Evolutionary conservation across 2,797 vertebrate species (phyloP), one percentile per base, ranked within the genome.

Genomic region (Pangasius macronema): DNA sequence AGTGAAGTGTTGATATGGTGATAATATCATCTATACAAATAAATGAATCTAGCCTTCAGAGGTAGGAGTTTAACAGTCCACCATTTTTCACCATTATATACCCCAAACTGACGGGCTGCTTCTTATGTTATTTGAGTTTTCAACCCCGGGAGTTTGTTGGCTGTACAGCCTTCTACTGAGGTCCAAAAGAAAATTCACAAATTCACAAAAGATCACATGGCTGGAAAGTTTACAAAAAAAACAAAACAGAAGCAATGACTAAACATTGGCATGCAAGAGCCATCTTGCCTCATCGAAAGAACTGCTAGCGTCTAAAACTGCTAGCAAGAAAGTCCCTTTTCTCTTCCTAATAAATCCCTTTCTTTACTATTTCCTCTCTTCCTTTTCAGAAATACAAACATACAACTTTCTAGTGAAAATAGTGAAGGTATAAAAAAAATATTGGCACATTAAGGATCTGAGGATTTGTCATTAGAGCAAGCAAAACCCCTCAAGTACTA

Each of bases 1-100:
- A 80, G 90, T 91, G 93, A 95, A 93, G 92, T 89, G 93, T 93
- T 93, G 92, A 93, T 93, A 94, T 92, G 89, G 91, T 92, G 92
- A 94, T 92, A 91, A 93, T 91, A 68, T 77, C 55, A 86, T 86
- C 91, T 91, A 89, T 90, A 91, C 91, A 93, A 94, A 94, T 20
- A 20, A 3, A 13, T 46, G 2, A 16, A 65, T 46, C 39, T 6
- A n/a, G 27, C 14, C 24, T 65, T 65, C 8, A 49, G 24, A 82
- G 55, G 7, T 30, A 20, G 22, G 46, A 51, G 61, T 33, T 68
- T 13, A 49, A 18, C 14, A 27, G 53, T 24, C n/a, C 57, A 49
- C 2, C 24, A 30, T 3, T 51, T 61, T 42, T 27, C 79, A 46
- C 63, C 53, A 49, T 36, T 20, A 36, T 14, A 51, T 65, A 33